Conservation (phyloP, 2,113 vertebrate species). For the Solea solea region DNA sequence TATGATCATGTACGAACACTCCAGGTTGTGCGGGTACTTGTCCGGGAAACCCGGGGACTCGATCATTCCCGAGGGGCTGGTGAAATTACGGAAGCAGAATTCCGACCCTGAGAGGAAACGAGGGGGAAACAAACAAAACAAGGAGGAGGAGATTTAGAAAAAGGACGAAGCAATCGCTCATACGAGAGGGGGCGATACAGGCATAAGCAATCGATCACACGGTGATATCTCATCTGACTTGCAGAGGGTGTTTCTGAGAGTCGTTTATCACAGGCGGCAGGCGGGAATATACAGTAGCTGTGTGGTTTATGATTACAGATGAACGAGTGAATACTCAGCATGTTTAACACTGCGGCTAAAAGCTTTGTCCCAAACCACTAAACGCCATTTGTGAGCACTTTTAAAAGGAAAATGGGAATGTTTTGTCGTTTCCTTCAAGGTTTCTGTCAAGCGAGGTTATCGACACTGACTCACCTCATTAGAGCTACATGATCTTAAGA, state of each 20-base stretch:
- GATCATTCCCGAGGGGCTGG: slow-evolving; percentile 88
- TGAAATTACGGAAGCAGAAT: slow-evolving; percentile 98
- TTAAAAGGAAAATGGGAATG: too few species aligned
- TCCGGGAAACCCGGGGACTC: slow-evolving; percentile 97
- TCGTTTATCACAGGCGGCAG: slow-evolving; percentile 56
- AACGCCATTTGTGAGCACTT: too few species aligned
- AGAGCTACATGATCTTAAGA: too few species aligned
- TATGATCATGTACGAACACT: slow-evolving; percentile 95
- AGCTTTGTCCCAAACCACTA: too few species aligned
- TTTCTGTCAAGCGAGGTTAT: too few species aligned
- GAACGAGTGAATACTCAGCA: slow-evolving; percentile 33
- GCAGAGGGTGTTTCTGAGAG: slow-evolving; percentile 59
- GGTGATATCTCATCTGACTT: slow-evolving; percentile 62
- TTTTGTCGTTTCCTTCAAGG: too few species aligned
- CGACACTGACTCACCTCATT: too few species aligned
- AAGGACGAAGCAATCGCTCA: slow-evolving; percentile 24
- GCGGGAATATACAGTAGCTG: slow-evolving; percentile 25
- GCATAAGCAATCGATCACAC: slow-evolving; percentile 52
- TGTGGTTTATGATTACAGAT: slow-evolving; percentile 19
- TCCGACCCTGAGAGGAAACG: slow-evolving; percentile 86
- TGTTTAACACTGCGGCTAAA: background rate
- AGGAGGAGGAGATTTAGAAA: slow-evolving; percentile 23
- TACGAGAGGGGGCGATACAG: slow-evolving; percentile 25
- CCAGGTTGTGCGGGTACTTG: slow-evolving; percentile 98
- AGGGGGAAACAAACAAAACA: background rate